Conservation (phyloP, 2,113 vertebrate species). For the Todiramphus saurophagus region DNA sequence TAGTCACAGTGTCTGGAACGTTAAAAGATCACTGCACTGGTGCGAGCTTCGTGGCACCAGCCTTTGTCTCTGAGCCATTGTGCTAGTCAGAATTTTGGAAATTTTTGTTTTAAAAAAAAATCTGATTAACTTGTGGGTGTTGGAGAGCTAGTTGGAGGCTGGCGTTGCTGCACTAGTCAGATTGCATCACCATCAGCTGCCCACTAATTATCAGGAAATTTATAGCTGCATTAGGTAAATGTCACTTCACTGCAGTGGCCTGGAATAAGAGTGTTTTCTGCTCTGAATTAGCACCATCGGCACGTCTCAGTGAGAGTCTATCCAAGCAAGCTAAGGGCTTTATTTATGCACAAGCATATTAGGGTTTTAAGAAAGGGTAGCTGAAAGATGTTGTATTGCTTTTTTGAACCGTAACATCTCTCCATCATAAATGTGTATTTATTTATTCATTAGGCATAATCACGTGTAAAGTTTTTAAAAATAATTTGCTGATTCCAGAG, state of each 20-base stretch:
- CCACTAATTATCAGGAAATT: constrained; percentile 89
- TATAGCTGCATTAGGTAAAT: constrained; percentile 92
- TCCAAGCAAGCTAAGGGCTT: constrained; percentile 62
- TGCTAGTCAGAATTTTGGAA: constrained; percentile 1
- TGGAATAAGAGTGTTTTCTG: constrained; percentile 75
- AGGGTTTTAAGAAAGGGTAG: constrained; percentile 41
- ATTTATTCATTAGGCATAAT: constrained; percentile 21
- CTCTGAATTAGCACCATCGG: constrained; percentile 75
- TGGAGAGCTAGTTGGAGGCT: constrained; percentile 77
- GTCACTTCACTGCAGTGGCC: constrained; percentile 87
- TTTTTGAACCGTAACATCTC: constrained; percentile 42
- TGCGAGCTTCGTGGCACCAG: background rate
- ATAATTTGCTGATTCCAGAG: background rate
- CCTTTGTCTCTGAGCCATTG: constrained; percentile 31
- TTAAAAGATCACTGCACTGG: background rate
- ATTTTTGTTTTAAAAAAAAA: background rate
- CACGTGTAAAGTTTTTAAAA: constrained; percentile 5
- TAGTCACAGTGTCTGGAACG: background rate
- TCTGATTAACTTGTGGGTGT: constrained; percentile 64
- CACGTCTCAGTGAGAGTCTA: constrained; percentile 61
- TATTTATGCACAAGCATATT: constrained; percentile 56
- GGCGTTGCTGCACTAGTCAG: constrained; percentile 81
- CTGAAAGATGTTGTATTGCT: constrained; percentile 31
- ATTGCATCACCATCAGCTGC: constrained; percentile 86
- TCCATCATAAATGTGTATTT: background rate